Evolutionary conservation across 1,140 invertebrate species (phyloP), one percentile per base, ranked within the genome.

Genomic region (Planococcus citri): DNA sequence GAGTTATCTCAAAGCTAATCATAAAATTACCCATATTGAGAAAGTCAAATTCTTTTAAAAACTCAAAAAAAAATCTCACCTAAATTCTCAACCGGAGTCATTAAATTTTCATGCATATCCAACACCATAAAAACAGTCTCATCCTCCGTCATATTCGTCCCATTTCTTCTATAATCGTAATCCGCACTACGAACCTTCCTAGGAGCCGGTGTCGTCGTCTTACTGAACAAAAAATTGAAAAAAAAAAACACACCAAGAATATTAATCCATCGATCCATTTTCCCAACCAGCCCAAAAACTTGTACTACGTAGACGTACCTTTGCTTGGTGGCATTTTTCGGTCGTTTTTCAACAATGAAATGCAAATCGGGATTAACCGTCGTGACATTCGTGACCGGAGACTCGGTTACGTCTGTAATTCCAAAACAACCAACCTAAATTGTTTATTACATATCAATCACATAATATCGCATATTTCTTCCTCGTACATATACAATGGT

Each of bases 101-200:
- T 84, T 41, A 88, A 79, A 78, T 86, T 84, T 37, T 85, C 82
- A 76, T 88, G 86, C 79, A 88, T 87, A 76, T 87, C 83, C 41
- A 88, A 79, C 41, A 83, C 74, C 69, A 86, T 85, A 74, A 82
- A 84, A 22, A 83, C 82, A 37, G 79, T 78, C 72, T 84, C 82
- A 69, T 79, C 81, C 64, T 74, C 60, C 6, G 60, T 27, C 3
- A 24, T 64, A 24, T 25, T 64, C 25, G 21, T 64, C 4, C 20
- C 2, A 64, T 27, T 24, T 6, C 60, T 2, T 9, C 9, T 22
- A 64, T 64, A 24, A 4, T 24, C 21, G 17, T 24, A 64, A 24
- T 64, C 22, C 3, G 4, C 60, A 22, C 10, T 17, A 17, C 60
- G 21, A 25, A 3, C 3, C 10, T 25, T 22, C 20, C 22, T 64